A percentile compares a stretch with the other conserved stretches of the same genome.
Evolutionary conservation across 2,888 invertebrate species (phyloP).

Genomic region (Dynastes maya): DNA sequence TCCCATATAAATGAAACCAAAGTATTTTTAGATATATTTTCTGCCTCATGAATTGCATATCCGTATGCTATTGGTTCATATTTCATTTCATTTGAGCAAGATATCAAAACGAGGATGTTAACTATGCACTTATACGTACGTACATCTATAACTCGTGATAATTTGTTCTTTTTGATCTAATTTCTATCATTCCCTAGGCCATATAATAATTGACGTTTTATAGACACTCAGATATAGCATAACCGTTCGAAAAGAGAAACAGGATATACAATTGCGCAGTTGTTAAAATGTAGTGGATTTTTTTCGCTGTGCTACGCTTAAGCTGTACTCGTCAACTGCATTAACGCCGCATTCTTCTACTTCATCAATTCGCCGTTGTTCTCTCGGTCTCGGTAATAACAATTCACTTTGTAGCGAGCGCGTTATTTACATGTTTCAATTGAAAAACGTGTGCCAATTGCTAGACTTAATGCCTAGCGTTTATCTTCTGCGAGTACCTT

Average conservation of each 20-base stretch:
- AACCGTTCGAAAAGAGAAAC: conserved; percentile 23
- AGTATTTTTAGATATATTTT: too few species aligned
- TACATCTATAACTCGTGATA: background rate
- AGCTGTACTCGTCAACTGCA: background rate
- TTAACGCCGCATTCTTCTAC: background rate
- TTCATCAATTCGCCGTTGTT: conserved; percentile 12
- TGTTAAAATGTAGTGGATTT: background rate
- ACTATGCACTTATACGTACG: background rate
- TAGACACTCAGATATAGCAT: background rate
- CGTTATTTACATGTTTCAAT: conserved; percentile 27
- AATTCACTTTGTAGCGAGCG: conserved; percentile 27
- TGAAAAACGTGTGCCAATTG: conserved; percentile 34
- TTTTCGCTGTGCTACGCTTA: background rate
- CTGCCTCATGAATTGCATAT: background rate
- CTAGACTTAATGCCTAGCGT: conserved; percentile 21
- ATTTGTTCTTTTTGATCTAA: conserved; percentile 48
- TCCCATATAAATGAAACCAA: too few species aligned
- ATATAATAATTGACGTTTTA: conserved; percentile 49
- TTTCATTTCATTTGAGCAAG: background rate
- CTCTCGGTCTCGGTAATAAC: conserved; percentile 8
- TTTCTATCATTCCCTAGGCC: conserved; percentile 51
- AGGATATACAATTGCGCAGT: conserved; percentile 35
- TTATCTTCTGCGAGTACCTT: conserved; percentile 21
- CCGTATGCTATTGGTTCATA: background rate
- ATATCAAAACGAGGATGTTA: background rate